phyloP scores from a whole-genome alignment of 2,113 vertebrate genomes.

The Phyllostomus hastatus region DNA sequence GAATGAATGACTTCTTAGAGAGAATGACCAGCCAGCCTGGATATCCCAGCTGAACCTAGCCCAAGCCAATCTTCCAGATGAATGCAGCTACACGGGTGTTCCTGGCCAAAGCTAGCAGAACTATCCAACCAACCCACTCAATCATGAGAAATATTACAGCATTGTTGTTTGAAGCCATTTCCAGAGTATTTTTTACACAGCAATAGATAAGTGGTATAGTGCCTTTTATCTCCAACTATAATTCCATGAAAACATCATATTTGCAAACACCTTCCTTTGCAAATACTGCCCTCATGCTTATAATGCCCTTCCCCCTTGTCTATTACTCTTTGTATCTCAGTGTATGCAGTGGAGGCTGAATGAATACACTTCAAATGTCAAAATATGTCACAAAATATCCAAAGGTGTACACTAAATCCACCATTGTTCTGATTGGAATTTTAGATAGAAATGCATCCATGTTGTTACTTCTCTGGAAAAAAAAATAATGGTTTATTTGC shows the following conservation, averaged over 20 bases:
- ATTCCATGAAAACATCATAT: neutral
- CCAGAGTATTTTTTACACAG: neutral
- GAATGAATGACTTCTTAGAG: neutral
- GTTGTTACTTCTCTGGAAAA: neutral
- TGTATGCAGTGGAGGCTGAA: neutral
- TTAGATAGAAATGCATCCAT: neutral
- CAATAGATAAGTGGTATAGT: neutral
- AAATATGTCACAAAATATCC: conserved; percentile 17
- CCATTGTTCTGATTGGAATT: neutral
- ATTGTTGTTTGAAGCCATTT: neutral
- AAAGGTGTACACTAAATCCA: neutral
- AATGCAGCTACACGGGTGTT: neutral
- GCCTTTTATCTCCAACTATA: neutral
- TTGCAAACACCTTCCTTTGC: neutral
- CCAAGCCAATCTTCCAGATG: neutral
- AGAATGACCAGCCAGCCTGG: neutral
- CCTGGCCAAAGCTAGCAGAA: neutral
- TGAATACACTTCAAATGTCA: conserved; percentile 13
- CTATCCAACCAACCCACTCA: neutral
- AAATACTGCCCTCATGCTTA: neutral
- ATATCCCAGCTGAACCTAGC: neutral
- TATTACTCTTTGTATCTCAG: neutral
- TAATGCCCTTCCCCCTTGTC: neutral
- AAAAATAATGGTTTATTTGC: neutral
- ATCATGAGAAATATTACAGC: neutral